phyloP scores from a whole-genome alignment of 2,797 vertebrate genomes.

The Scleropages formosus region DNA sequence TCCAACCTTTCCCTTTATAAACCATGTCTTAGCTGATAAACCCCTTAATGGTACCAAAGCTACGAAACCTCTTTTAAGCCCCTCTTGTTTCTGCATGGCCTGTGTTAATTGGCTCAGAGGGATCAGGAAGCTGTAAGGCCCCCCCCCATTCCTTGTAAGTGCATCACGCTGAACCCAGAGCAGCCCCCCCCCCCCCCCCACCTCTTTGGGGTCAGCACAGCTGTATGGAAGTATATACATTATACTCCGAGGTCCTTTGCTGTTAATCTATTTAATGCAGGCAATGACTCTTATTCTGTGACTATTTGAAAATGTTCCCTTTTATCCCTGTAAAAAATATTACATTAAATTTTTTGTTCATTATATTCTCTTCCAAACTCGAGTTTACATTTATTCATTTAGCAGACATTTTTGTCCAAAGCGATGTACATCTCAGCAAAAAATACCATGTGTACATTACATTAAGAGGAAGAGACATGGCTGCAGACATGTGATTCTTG shows the following conservation, averaged over 20 bases:
- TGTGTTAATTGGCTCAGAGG: slow-evolving; percentile 32
- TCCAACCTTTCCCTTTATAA: slow-evolving; percentile 19
- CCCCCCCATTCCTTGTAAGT: slow-evolving; percentile 7
- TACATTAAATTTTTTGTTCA: too few species aligned
- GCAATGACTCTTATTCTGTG: too few species aligned
- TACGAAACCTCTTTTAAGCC: slow-evolving; percentile 19
- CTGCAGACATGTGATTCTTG: too few species aligned
- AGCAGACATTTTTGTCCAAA: too few species aligned
- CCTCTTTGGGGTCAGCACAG: background rate
- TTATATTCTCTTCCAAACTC: too few species aligned
- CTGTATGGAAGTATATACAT: background rate
- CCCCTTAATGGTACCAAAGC: slow-evolving; percentile 23
- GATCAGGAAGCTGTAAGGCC: slow-evolving; percentile 21
- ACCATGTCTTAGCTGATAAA: slow-evolving; percentile 29
- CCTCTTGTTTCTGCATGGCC: slow-evolving; percentile 16
- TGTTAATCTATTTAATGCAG: background rate
- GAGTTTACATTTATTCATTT: too few species aligned
- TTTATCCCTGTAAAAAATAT: too few species aligned
- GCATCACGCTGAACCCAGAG: background rate
- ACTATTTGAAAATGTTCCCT: too few species aligned
- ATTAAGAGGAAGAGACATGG: too few species aligned
- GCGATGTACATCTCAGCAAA: too few species aligned
- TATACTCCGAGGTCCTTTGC: background rate
- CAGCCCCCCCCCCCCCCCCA: background rate
- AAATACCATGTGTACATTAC: too few species aligned